Base-by-base conservation (phyloP, 2,888 invertebrate species). In the Griposia aprilina region DNA sequence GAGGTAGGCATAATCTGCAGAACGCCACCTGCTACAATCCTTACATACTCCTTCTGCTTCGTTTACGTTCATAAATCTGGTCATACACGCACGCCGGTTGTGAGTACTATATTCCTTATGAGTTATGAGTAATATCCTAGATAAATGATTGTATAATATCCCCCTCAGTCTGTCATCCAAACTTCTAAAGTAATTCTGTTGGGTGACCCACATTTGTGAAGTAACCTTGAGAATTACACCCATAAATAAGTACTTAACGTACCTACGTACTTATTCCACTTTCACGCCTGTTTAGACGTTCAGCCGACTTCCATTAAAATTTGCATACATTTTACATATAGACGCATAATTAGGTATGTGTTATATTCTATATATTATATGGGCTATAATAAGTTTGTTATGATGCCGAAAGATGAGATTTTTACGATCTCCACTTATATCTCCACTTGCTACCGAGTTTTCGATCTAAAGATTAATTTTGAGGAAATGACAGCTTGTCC, bases 221-320 rank as follows among this genome's bases (percentile, higher is more conserved):
- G n/a, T 20, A 30, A 83, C 62, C 67, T 78, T 67, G 55, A 59
- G n/a, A n/a, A 26, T 26, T 2, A 55, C 17, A 63, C n/a, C 62
- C 68, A n/a, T 13, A 57, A 17, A n/a, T 13, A 57, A 17, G 15
- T 55, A 78, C 55, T 50, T 57, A 7, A 63, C 23, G 30, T 55
- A 55, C n/a, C 8, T 65, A 17, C 8, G 36, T 65, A 30, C 59
- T 62, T 70, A 81, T 71, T 80, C 57, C 66, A 62, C n/a, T n/a
- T 70, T 70, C 55, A 62, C 57, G 80, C 60, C 41, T 45, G 48
- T 66, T 41, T 30, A 50, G 30, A 17, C 41, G 10, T 48, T 82
- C 60, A 48, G 13, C 57, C 45, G 66, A 62, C 68, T 84, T 80
- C 84, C 65, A 84, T 84, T 84, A 71, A 5, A 71, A 84, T 81